Base-by-base conservation (phyloP, 2,113 vertebrate species). In the Nothobranchius furzeri region DNA sequence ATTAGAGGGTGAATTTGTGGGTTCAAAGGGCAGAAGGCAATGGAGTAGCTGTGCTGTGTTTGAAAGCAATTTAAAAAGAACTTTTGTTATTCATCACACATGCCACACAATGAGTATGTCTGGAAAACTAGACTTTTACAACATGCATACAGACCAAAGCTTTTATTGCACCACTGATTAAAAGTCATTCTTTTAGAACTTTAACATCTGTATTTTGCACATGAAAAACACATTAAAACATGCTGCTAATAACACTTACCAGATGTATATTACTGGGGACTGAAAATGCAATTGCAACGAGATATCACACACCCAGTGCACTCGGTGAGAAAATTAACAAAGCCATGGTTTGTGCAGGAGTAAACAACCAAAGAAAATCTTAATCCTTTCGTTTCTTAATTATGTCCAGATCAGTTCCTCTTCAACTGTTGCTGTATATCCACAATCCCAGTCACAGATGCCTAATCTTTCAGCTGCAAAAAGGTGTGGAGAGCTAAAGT, bases 321-420 rank as follows among this genome's bases (percentile, higher is more conserved):
- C 46, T 57, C 60, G 62, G 42, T 17, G 68, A 72, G 71, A 24
- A 60, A 68, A 68, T 15, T 5, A 70, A 73, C 49, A 54, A 68
- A 75, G 52, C 84, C 90, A 93, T 83, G 79, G 47, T 62, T 83
- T 47, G 60, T 73, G 78, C 82, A 79, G 82, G 57, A 14, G 57
- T 71, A 68, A 83, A 88, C 8, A 0, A 35, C 46, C 8, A 25
- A 50, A 55, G 68, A 37, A n/a, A 25, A 0, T 49, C 24, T 20
- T 56, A 63, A 48, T 30, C 40, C 12, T 61, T 8, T 67, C 35
- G 7, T 70, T 73, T 52, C 50, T 73, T 53, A 17, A 51, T 73
- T 74, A 65, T 43, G 55, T 54, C 48, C 5, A 14, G 24, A 59
- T 70, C 51, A 45, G 1, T 46, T 80, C 30, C 30, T 30, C 37